A percentile compares a stretch with the other conserved stretches of the same genome.
Conservation (phyloP, 2,113 vertebrate species). For the Rhinopomastus cyanomelas region DNA sequence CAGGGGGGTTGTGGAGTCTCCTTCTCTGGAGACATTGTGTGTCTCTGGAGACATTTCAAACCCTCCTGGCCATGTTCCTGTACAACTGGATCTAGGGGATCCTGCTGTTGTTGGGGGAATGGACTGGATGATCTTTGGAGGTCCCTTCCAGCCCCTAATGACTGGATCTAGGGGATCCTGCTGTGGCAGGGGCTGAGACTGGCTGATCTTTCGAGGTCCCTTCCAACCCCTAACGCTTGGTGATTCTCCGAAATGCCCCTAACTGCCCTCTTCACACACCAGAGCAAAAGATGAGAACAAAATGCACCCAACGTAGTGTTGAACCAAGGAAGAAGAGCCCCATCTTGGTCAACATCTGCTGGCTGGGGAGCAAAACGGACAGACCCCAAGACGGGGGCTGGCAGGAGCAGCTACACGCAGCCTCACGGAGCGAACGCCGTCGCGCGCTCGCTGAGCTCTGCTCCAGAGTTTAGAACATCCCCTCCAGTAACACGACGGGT, state of each 20-base stretch:
- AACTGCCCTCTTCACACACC: not conserved
- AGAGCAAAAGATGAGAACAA: not conserved
- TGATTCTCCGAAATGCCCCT: not conserved
- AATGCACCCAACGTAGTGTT: not conserved
- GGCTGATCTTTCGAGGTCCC: no score
- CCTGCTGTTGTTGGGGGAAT: no score
- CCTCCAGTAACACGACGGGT: slow-evolving; percentile 14
- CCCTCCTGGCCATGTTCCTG: no score
- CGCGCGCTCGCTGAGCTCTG: slow-evolving; percentile 5
- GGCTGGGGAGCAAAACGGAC: not conserved
- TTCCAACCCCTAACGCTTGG: no score
- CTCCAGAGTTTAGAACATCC: slow-evolving; percentile 37
- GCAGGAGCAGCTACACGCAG: not conserved
- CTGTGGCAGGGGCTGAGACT: no score
- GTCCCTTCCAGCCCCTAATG: no score
- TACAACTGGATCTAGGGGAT: no score
- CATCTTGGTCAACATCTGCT: not conserved
- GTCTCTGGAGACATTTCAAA: no score
- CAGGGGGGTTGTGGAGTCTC: no score
- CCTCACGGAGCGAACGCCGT: not conserved
- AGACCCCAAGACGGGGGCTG: not conserved
- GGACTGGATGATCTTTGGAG: no score
- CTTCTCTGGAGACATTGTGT: no score
- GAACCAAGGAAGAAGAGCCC: not conserved
- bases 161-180: no score